phyloP scores from a whole-genome alignment of 2,113 vertebrate species.

The Brachyistius frenatus region DNA sequence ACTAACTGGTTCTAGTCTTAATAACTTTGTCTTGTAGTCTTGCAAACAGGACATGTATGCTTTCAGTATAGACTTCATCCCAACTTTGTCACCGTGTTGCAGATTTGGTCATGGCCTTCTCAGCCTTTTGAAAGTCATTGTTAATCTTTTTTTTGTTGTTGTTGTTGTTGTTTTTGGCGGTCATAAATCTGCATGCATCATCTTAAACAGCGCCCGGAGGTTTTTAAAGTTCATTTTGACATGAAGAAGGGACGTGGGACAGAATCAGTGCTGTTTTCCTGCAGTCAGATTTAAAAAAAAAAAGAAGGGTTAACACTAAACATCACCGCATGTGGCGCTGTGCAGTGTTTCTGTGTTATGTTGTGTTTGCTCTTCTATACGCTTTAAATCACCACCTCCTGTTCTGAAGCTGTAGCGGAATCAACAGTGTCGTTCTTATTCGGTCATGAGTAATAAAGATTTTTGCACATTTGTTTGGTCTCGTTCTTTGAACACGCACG shows the following conservation, averaged over 20 bases:
- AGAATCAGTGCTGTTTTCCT: conserved; percentile 27
- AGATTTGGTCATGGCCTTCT: conserved; percentile 4
- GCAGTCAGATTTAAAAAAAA: conserved; percentile 10
- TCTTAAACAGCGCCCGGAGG: conserved; percentile 41
- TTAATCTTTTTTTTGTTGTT: conserved; percentile 7
- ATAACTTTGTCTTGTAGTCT: conserved; percentile 21
- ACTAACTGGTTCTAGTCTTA: conserved; percentile 29
- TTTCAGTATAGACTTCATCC: conserved; percentile 26
- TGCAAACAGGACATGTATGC: conserved; percentile 43
- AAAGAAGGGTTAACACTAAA: conserved; percentile 17
- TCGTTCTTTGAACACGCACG: conserved; percentile 10
- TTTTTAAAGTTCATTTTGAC: conserved; percentile 34
- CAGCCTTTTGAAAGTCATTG: conserved; percentile 21
- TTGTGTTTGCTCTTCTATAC: conserved; percentile 36
- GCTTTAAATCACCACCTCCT: conserved; percentile 30
- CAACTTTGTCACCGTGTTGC: conserved; percentile 8
- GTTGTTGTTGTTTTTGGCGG: conserved; percentile 30
- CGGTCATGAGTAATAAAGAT: conserved; percentile 74
- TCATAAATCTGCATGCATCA: conserved; percentile 58
- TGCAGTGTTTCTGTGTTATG: conserved; percentile 44
- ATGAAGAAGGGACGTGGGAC: conserved; percentile 30
- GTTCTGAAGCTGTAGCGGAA: conserved; percentile 57
- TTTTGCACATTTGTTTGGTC: conserved; percentile 73
- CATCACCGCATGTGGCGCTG: conserved; percentile 40
- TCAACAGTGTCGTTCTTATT: conserved; percentile 61